A percentile compares a stretch with the other conserved stretches of the same genome.
Conservation (phyloP, 2,113 vertebrate genomes). For the Lucifuga dentata region DNA sequence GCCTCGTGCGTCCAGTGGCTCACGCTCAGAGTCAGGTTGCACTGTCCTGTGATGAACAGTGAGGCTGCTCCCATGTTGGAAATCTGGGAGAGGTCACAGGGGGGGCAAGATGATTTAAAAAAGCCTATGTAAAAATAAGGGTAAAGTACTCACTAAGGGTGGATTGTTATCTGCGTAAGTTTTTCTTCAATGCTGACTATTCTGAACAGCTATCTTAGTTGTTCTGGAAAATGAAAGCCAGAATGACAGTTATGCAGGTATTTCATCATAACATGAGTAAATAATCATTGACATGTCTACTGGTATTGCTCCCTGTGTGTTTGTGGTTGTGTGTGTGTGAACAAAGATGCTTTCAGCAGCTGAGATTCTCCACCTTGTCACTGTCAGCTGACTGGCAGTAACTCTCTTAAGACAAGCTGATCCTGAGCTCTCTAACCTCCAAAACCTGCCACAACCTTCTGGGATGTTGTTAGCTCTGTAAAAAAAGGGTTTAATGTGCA, state of each 20-base stretch:
- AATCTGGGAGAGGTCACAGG: slow-evolving; percentile 53
- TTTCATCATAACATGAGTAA: not conserved
- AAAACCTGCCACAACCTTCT: slow-evolving; percentile 23
- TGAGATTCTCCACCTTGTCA: slow-evolving; percentile 61
- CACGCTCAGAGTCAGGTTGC: slow-evolving; percentile 65
- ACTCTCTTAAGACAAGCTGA: slow-evolving; percentile 39
- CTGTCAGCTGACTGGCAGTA: slow-evolving; percentile 67
- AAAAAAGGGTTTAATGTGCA: slow-evolving; percentile 3
- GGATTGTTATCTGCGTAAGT: not conserved
- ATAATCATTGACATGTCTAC: slow-evolving; percentile 30
- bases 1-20: slow-evolving; percentile 50
- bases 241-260: too few relatives aligned
- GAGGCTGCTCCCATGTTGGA: slow-evolving; percentile 47
- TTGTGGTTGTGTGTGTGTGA: slow-evolving; percentile 26
- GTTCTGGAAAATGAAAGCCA: too few relatives aligned
- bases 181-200: not conserved
- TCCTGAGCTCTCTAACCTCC: slow-evolving; percentile 19
- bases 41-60: slow-evolving; percentile 43
- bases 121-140: not conserved
- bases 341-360: slow-evolving; percentile 38
- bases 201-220: too few relatives aligned
- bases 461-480: slow-evolving; percentile 19
- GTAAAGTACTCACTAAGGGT: not conserved
- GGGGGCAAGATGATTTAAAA: slow-evolving; percentile 38
- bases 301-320: slow-evolving; percentile 19